A percentile compares a stretch with the other conserved stretches of the same genome.
These are phyloP conservation scores for Phortica okadai DNA, from an alignment of 2,888 invertebrate genomes.

Conservation along the genomic window DNA sequence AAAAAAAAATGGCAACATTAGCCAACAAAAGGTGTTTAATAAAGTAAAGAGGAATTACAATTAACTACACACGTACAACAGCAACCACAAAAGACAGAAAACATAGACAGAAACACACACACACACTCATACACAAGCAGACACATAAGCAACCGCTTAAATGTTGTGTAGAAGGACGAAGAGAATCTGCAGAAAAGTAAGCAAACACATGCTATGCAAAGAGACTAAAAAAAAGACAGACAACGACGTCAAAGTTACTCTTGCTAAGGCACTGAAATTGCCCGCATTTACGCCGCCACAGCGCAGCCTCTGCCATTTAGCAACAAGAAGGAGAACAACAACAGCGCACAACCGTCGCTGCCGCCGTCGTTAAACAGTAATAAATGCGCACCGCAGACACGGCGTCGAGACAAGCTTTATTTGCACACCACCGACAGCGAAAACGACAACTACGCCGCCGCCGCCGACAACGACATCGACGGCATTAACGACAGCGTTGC, in stretches of 20 bases:
- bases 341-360: neutral
- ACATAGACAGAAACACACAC: slow-evolving; percentile 24
- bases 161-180: neutral
- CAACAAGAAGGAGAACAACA: neutral
- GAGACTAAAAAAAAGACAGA: neutral
- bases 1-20: slow-evolving; percentile 15
- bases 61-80: slow-evolving; percentile 49
- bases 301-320: neutral
- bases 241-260: slow-evolving; percentile 3
- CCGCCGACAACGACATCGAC: neutral
- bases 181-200: neutral
- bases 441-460: neutral
- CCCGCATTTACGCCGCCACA: neutral
- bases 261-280: neutral
- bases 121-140: slow-evolving; percentile 6
- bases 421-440: slow-evolving; percentile 17
- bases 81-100: slow-evolving; percentile 29
- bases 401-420: slow-evolving; percentile 25
- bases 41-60: slow-evolving; percentile 57
- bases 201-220: slow-evolving; percentile 20
- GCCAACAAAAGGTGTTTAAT: slow-evolving; percentile 53
- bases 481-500: slow-evolving; percentile 5
- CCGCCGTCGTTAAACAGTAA: slow-evolving; percentile 7
- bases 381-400: slow-evolving; percentile 30
- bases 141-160: slow-evolving; percentile 25